Percentiles rank a stretch among this genome's conserved stretches.
Conservation (phyloP, 2,113 vertebrate species). For the Callorhinus ursinus region DNA sequence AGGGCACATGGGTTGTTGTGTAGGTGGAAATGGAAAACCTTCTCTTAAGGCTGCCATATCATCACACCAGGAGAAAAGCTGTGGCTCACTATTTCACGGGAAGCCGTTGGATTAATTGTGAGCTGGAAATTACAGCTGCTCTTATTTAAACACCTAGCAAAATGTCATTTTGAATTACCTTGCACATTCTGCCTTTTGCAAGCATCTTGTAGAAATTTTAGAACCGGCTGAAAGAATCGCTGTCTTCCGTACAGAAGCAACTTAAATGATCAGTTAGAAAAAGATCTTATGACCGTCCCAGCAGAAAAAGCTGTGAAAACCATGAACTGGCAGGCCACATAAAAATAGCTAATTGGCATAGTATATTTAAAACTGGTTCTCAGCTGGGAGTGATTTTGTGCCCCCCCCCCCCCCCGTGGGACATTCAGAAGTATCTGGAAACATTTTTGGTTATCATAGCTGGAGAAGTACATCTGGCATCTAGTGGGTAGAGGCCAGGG, state of each 20-base stretch:
- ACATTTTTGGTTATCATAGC: background rate
- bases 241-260: background rate
- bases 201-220: background rate
- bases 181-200: background rate
- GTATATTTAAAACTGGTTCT: background rate
- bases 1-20: rapidly evolving
- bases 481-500: background rate
- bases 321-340: rapidly evolving
- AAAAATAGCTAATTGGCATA: background rate
- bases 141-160: background rate
- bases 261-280: background rate
- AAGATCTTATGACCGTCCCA: background rate
- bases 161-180: background rate
- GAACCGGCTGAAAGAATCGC: background rate
- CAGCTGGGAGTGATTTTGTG: background rate
- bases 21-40: rapidly evolving
- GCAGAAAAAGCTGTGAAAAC: background rate
- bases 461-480: background rate
- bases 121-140: background rate
- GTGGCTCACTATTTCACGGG: background rate
- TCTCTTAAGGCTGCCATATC: background rate
- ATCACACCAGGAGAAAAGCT: background rate
- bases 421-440: background rate
- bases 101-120: rapidly evolving
- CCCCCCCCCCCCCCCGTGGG: background rate